Evolutionary conservation across 2,113 vertebrate species (phyloP), one percentile per base, ranked within the genome.

Genomic region (Corythoichthys intestinalis): DNA sequence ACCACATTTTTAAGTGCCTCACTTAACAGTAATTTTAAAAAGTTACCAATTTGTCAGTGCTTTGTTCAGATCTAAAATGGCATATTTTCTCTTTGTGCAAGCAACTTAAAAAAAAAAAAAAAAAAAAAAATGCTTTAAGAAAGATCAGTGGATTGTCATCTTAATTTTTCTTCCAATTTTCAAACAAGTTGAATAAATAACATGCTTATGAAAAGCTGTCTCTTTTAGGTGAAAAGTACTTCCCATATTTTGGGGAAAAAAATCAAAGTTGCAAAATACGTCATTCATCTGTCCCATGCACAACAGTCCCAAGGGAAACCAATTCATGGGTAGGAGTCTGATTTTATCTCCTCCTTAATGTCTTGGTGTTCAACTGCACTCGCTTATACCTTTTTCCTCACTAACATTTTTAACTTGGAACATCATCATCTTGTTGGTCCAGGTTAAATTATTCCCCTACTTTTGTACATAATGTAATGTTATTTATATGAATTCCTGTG

Each of bases 401-500:
- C 64, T 75, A 7, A 66, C 50, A 67, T 57, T 78, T 73, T 66
- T 49, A 66, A 57, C 47, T 69, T 54, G 46, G 62, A 74, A 66
- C 69, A 52, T 73, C 72, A 69, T 52, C 73, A 67, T 49, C 52
- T 59, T 17, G 54, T 39, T 58, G 53, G 54, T 76, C 49, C 48
- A 17, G 6, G 15, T 46, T 44, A 15, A 74, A 70, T 83, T 77
- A 61, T 71, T 66, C 37, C 70, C 80, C 72, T 49, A 77, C 81
- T 76, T 86, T 87, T 93, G 92, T 92, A 92, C 86, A 93, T 93
- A 92, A 78, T 88, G 86, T 91, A 88, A 85, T 78, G 77, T 91
- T 91, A 92, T 93, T 92, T 93, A 93, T 92, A 91, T 84, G 89
- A 81, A 86, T 89, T 90, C 76, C 77, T 89, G 76, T 86, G 75